phyloP scores from a whole-genome alignment of 2,888 invertebrate species.

The Nyleta sp. region DNA sequence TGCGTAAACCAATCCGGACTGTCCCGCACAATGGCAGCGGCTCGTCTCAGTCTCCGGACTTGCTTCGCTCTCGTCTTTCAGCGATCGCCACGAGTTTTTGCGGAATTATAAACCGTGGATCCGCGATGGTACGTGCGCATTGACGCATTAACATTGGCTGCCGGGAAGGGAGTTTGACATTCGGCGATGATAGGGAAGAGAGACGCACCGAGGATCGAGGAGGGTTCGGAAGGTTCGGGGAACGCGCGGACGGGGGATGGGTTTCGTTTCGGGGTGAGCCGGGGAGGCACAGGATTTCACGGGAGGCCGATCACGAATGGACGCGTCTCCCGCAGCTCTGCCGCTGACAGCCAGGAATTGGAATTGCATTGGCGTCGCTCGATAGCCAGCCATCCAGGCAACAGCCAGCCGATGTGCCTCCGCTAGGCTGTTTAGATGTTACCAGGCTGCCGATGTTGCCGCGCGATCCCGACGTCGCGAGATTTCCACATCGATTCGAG shows the following conservation, averaged over 20 bases:
- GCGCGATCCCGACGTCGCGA: constrained; percentile 25
- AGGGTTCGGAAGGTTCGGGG: constrained; percentile 64
- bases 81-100: constrained; percentile 22
- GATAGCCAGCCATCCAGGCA: constrained; percentile 78
- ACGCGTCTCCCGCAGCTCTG: constrained; percentile 82
- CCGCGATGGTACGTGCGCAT: constrained; percentile 69
- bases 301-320: constrained; percentile 82
- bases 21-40: no score
- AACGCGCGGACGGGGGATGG: constrained; percentile 57
- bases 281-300: constrained; percentile 81
- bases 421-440: constrained; percentile 67
- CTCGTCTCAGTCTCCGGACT: neutral
- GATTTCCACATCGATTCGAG: constrained; percentile 28
- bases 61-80: constrained; percentile 1
- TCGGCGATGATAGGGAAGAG: constrained; percentile 69
- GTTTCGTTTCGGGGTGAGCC: constrained; percentile 66
- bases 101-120: constrained; percentile 61
- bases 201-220: constrained; percentile 63
- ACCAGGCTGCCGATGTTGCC: constrained; percentile 60
- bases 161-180: constrained; percentile 70
- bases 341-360: constrained; percentile 83
- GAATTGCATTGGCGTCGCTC: constrained; percentile 80
- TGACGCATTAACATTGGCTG: constrained; percentile 74
- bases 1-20: neutral
- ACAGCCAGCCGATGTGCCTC: constrained; percentile 52